Percentiles rank a stretch among this genome's conserved stretches.
phyloP scores from a whole-genome alignment of 2,888 invertebrate species.

The Eristalis pertinax region DNA sequence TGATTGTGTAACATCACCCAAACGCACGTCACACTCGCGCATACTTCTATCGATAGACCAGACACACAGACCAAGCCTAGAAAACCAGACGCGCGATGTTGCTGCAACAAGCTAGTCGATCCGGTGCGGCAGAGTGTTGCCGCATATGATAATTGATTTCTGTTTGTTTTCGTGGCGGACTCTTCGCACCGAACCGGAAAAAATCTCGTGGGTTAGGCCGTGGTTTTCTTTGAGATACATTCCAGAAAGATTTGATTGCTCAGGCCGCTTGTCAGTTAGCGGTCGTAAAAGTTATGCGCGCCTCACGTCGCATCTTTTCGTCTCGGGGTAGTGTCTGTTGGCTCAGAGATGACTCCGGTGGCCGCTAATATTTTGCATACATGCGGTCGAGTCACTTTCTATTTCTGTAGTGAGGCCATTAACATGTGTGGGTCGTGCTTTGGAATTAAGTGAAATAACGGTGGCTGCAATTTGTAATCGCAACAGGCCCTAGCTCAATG shows the following conservation, averaged over 20 bases:
- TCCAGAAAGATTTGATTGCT: background rate
- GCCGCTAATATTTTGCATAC: slow-evolving; percentile 33
- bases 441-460: background rate
- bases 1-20: background rate
- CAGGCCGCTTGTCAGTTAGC: background rate
- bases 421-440: slow-evolving; percentile 18
- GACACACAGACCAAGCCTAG: background rate
- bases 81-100: background rate
- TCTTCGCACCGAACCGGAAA: background rate
- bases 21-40: background rate
- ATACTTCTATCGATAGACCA: background rate
- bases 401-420: slow-evolving; percentile 30
- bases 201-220: background rate
- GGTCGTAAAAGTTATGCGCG: background rate
- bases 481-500: background rate
- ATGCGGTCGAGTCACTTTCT: slow-evolving; percentile 29
- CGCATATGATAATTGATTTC: background rate
- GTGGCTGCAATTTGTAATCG: background rate
- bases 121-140: background rate
- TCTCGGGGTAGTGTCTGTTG: background rate
- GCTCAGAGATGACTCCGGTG: background rate
- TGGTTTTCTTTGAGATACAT: background rate
- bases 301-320: background rate
- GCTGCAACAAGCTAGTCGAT: background rate
- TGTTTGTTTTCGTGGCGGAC: background rate